Conservation (phyloP, 2,113 vertebrate genomes). For the Pseudorectes ferrugineus region DNA sequence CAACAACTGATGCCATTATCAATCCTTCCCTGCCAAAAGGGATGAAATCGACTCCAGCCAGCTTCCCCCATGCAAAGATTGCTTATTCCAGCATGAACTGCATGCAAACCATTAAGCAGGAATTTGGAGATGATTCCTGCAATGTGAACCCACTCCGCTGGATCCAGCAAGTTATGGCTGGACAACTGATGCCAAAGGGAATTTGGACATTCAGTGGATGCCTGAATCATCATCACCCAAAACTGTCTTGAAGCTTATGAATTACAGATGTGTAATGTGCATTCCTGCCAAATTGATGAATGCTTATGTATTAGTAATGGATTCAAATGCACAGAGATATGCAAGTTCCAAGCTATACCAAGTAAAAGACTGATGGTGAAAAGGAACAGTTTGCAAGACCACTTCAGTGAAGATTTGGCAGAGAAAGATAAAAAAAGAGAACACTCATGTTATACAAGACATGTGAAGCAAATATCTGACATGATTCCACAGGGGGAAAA, state of each 20-base stretch:
- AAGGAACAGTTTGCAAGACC: neutral
- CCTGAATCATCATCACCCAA: slow-evolving; percentile 49
- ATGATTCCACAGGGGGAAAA: neutral
- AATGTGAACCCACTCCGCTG: slow-evolving; percentile 30
- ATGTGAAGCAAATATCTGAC: neutral
- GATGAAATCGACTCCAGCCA: slow-evolving; percentile 54
- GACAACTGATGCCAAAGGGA: slow-evolving; percentile 48
- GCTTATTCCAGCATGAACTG: slow-evolving; percentile 55
- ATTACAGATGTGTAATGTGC: slow-evolving; percentile 43
- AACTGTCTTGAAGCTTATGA: slow-evolving; percentile 36
- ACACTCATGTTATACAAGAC: neutral
- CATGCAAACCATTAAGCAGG: slow-evolving; percentile 43
- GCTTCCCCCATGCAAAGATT: slow-evolving; percentile 55
- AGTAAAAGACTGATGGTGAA: neutral
- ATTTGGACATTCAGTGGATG: slow-evolving; percentile 49
- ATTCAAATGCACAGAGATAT: slow-evolving; percentile 15
- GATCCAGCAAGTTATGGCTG: slow-evolving; percentile 50
- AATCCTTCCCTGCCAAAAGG: slow-evolving; percentile 41
- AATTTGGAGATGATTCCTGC: slow-evolving; percentile 49
- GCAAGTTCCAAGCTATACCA: neutral
- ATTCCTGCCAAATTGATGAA: slow-evolving; percentile 25
- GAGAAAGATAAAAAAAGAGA: neutral
- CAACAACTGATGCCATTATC: slow-evolving; percentile 58
- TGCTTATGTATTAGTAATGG: slow-evolving; percentile 6
- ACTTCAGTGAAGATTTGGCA: neutral